Base-by-base conservation (phyloP, 2,888 invertebrate species). In the Lampropteryx suffumata region DNA sequence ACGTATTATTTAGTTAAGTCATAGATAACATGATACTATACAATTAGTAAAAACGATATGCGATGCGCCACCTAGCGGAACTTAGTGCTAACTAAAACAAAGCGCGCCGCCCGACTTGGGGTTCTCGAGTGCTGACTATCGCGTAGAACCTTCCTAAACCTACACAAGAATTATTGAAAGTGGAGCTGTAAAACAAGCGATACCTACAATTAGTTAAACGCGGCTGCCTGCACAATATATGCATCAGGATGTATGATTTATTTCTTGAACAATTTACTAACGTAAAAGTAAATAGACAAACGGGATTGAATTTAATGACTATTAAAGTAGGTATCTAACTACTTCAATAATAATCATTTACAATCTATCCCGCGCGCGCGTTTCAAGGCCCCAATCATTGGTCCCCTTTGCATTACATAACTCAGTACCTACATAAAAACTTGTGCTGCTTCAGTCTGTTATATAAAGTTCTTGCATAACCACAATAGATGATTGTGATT, bases 401-500 rank as follows among this genome's bases (percentile, higher is more conserved):
- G 34, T 40, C 47, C 52, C 36, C 11, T 35, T 46, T 36, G 28
- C 11, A 33, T 57, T 60, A 54, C 43, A 46, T 60, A 57, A 59
- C 44, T 24, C n/a, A 28, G 30, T 21, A 27, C 12, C 5, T 30
- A 46, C 41, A 33, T 17, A 17, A 39, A 14, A 41, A 46, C 36
- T 49, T 39, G 45, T 49, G 24, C 50, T 53, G 46, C 47, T 12
- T 43, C 41, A 40, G 42, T 17, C 2, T 28, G 44, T 50, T 50
- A 56, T 49, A 57, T 60, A 55, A 60, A 50, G 27, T 21, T 51
- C 46, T 61, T 61, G 55, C 55, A 56, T 61, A 61, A 60, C 53
- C 32, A 53, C 37, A 52, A 43, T 55, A 59, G 47, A 42, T 47
- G 33, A 49, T 28, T 58, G 57, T 61, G 58, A 55, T 53, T 60